Evolutionary conservation across 2,888 invertebrate genomes (phyloP).

Genomic region (Mimas tiliae): DNA sequence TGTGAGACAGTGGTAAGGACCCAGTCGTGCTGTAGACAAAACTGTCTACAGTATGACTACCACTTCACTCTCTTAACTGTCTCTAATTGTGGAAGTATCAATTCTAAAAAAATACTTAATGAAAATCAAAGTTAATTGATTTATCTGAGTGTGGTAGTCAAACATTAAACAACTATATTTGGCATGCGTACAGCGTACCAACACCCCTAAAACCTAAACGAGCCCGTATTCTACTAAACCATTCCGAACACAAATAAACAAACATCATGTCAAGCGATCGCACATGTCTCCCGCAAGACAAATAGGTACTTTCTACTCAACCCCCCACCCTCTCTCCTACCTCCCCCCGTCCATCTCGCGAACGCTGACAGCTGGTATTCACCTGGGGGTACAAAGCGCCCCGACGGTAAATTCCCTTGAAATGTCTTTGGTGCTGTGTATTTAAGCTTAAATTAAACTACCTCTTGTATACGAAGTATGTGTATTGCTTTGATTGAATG

Average conservation of each 20-base stretch:
- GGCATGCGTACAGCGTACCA: background rate
- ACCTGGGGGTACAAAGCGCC: constrained; percentile 61
- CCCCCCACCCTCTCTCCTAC: constrained; percentile 41
- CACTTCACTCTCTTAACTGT: no score
- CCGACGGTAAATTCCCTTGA: constrained; percentile 52
- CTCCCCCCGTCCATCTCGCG: constrained; percentile 54
- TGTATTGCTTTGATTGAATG: constrained; percentile 22
- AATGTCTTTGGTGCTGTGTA: constrained; percentile 47
- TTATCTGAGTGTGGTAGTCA: no score
- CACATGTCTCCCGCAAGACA: constrained; percentile 75
- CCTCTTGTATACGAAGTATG: background rate
- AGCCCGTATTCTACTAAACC: constrained; percentile 35
- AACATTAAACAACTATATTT: background rate
- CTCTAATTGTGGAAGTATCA: no score
- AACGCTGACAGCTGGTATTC: constrained; percentile 72
- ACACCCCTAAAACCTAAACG: background rate
- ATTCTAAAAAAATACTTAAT: no score
- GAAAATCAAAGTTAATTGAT: no score
- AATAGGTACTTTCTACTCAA: constrained; percentile 55
- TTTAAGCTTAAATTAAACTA: constrained; percentile 47
- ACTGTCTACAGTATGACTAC: no score
- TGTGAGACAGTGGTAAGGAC: no score
- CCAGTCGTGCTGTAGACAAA: no score
- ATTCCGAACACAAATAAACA: constrained; percentile 69
- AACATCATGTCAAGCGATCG: constrained; percentile 62